phyloP scores from a whole-genome alignment of 2,888 invertebrate species.

The Opisthograptis luteolata region DNA sequence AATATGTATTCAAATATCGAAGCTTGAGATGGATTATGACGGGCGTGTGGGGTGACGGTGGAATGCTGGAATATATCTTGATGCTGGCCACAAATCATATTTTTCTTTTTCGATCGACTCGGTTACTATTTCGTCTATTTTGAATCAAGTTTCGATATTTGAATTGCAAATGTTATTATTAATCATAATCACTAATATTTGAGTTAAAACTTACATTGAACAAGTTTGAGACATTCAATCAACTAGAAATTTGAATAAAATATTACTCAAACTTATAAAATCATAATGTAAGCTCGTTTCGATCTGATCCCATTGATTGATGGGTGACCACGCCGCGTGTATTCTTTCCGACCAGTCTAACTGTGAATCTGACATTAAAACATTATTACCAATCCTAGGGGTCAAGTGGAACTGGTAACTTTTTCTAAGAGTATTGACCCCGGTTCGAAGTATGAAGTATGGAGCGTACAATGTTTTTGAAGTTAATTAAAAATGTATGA shows the following conservation, averaged over 20 bases:
- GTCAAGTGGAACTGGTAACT: constrained; percentile 54
- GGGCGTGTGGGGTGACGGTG: constrained; percentile 57
- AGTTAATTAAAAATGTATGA: constrained; percentile 80
- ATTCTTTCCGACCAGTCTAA: constrained; percentile 47
- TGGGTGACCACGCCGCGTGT: constrained; percentile 78
- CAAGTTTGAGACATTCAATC: constrained; percentile 76
- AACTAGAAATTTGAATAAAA: constrained; percentile 80
- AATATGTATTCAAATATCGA: constrained; percentile 80
- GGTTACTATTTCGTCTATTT: constrained; percentile 37
- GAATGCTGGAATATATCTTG: constrained; percentile 67
- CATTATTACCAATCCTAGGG: constrained; percentile 39
- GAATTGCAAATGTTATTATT: constrained; percentile 65
- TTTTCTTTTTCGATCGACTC: constrained; percentile 45
- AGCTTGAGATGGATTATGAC: constrained; percentile 75
- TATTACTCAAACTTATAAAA: constrained; percentile 80
- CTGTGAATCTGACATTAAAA: constrained; percentile 26
- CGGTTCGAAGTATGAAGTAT: constrained; percentile 59
- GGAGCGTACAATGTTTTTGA: constrained; percentile 66
- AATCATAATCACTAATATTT: constrained; percentile 44
- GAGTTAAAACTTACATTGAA: constrained; percentile 54
- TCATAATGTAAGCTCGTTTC: constrained; percentile 78
- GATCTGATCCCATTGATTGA: constrained; percentile 84
- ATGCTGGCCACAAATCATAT: constrained; percentile 51
- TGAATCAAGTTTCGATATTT: constrained; percentile 46
- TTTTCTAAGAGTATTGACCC: constrained; percentile 73